Conservation (phyloP, 2,113 vertebrate species). For the Eulemur rufifrons region DNA sequence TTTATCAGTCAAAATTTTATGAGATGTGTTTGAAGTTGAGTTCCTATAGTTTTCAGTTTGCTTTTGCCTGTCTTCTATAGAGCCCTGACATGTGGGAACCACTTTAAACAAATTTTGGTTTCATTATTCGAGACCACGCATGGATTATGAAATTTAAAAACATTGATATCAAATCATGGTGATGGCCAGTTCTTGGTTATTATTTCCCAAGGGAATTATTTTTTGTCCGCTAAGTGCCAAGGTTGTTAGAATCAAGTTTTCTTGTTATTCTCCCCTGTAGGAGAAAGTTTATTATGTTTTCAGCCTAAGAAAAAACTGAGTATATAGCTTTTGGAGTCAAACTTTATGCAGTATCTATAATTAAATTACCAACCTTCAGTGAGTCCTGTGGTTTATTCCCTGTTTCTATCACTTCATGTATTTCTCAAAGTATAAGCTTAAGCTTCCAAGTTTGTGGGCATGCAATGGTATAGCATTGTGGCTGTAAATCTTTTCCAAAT, state of each 20-base stretch:
- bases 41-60: neutral
- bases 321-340: neutral
- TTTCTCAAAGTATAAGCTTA: neutral
- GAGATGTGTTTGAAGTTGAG: neutral
- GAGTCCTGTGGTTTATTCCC: neutral
- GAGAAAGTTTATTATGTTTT: neutral
- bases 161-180: neutral
- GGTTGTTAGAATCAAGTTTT: neutral
- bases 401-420: neutral
- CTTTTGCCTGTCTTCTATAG: neutral
- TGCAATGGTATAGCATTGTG: neutral
- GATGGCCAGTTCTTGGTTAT: neutral
- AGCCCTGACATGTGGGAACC: neutral
- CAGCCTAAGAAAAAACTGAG: neutral
- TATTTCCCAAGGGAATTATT: neutral
- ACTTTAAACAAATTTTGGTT: neutral
- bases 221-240: neutral
- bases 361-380: neutral
- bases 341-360: neutral
- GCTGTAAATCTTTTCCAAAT: neutral
- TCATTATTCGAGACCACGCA: neutral
- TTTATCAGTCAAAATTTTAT: neutral
- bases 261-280: neutral
- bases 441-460: neutral
- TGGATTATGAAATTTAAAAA: neutral